A percentile compares a stretch with the other conserved stretches of the same genome.
Evolutionary conservation across 2,888 invertebrate genomes (phyloP).

Genomic region (Xiphydria camelus): DNA sequence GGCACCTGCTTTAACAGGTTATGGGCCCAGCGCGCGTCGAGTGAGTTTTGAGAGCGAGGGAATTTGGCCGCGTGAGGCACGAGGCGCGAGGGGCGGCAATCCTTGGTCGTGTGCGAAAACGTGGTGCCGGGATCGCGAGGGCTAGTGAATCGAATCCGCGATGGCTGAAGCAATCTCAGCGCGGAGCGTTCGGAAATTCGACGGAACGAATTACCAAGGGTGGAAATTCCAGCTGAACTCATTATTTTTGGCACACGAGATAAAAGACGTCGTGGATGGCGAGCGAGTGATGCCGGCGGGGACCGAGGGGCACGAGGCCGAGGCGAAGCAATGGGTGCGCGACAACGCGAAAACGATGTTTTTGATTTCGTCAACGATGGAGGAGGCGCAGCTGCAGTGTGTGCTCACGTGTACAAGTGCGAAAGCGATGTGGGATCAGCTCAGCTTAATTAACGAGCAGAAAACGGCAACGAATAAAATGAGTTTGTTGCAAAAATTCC

Average conservation of each 20-base stretch:
- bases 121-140: neutral
- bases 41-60: too few relatives aligned
- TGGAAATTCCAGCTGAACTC: constrained; percentile 19
- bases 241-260: constrained; percentile 13
- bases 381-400: constrained; percentile 19
- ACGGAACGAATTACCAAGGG: constrained; percentile 17
- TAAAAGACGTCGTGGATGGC: constrained; percentile 13
- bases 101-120: too few relatives aligned
- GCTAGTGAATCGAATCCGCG: neutral
- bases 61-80: too few relatives aligned
- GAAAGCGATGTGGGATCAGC: constrained; percentile 19
- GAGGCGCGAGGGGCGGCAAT: neutral
- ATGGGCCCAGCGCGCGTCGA: too few relatives aligned
- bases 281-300: constrained; percentile 1
- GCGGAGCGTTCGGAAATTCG: constrained; percentile 3
- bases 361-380: constrained; percentile 22
- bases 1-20: too few relatives aligned
- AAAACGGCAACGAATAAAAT: constrained; percentile 24
- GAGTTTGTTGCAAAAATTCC: constrained; percentile 20
- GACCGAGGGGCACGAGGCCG: constrained; percentile 2
- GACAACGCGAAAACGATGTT: constrained; percentile 21
- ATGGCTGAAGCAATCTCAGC: neutral
- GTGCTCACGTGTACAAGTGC: constrained; percentile 17
- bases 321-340: constrained; percentile 17
- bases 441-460: constrained; percentile 18